Evolutionary conservation across 1,140 invertebrate species (phyloP).

Genomic region (Phocides pigmalion): DNA sequence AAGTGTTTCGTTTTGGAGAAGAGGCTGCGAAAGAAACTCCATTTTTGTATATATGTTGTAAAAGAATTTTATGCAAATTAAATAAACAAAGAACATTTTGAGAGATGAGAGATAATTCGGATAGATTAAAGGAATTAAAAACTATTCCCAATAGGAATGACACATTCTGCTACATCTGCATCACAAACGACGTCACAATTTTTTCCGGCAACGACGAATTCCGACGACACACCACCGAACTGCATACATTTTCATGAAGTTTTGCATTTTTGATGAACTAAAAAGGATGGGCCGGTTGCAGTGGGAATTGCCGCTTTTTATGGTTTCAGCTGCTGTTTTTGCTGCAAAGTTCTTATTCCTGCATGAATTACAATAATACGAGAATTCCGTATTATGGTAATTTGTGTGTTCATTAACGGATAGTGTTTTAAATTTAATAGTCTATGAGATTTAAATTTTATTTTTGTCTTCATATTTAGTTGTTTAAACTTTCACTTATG

Average conservation of each 20-base stretch:
- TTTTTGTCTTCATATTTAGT: too few relatives aligned
- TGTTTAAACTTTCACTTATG: too few relatives aligned
- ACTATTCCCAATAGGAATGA: constrained; percentile 21
- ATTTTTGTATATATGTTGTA: too few relatives aligned
- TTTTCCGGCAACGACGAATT: constrained; percentile 41
- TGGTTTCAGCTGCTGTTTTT: constrained; percentile 18
- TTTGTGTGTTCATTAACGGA: neutral
- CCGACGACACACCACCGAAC: constrained; percentile 41
- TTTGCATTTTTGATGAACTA: constrained; percentile 70
- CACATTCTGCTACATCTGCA: constrained; percentile 45
- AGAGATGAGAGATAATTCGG: neutral
- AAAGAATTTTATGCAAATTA: too few relatives aligned
- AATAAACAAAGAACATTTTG: too few relatives aligned
- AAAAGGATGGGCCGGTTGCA: constrained; percentile 39
- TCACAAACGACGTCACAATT: constrained; percentile 49
- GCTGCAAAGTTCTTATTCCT: constrained; percentile 11
- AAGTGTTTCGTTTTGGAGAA: too few relatives aligned
- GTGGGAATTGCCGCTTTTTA: constrained; percentile 3
- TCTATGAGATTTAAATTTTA: too few relatives aligned
- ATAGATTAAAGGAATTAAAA: constrained; percentile 17
- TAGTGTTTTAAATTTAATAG: too few relatives aligned
- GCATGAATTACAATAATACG: too few relatives aligned
- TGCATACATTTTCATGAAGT: constrained; percentile 68
- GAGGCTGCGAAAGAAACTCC: too few relatives aligned
- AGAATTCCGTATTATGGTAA: neutral